A percentile compares a stretch with the other conserved stretches of the same genome.
Evolutionary conservation across 2,113 vertebrate species (phyloP).

Genomic region (Myxocyprinus asiaticus): DNA sequence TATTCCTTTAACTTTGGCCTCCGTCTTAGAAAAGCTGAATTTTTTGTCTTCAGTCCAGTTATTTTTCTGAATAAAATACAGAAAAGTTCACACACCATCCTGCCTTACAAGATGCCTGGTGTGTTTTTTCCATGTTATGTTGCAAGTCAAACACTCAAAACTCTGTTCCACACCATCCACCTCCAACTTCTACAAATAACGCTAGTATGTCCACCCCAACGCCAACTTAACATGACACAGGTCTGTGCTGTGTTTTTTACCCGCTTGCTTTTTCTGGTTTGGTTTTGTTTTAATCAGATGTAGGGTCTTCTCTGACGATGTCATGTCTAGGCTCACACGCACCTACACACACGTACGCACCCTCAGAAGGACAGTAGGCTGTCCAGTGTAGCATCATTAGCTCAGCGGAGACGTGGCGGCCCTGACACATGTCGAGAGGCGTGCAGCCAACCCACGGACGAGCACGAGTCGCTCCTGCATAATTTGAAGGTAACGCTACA

Average conservation of each 20-base stretch:
- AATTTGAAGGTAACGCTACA: slow-evolving; percentile 76
- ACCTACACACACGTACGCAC: slow-evolving; percentile 47
- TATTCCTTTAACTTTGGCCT: not conserved
- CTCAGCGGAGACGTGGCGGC: slow-evolving; percentile 73
- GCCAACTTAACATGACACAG: slow-evolving; percentile 75
- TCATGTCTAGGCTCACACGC: slow-evolving; percentile 46
- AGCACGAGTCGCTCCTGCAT: slow-evolving; percentile 70
- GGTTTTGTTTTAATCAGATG: slow-evolving; percentile 77
- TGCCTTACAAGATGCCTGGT: slow-evolving; percentile 9
- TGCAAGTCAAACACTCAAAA: slow-evolving; percentile 30
- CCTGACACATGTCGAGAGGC: slow-evolving; percentile 80
- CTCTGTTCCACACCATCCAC: slow-evolving; percentile 33
- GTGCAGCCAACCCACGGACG: slow-evolving; percentile 74
- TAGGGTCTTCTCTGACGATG: slow-evolving; percentile 70
- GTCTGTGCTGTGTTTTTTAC: slow-evolving; percentile 75
- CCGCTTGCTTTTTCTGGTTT: slow-evolving; percentile 65
- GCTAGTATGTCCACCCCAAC: slow-evolving; percentile 69
- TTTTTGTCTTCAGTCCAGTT: not conserved
- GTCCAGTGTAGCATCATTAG: slow-evolving; percentile 80
- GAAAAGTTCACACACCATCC: slow-evolving; percentile 14
- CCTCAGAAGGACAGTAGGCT: slow-evolving; percentile 77
- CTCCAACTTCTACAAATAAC: slow-evolving; percentile 48
- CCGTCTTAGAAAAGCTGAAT: not conserved
- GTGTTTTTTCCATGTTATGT: slow-evolving; percentile 7
- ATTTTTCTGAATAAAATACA: not conserved